Evolutionary conservation across 2,113 vertebrate genomes (phyloP), one percentile per base, ranked within the genome.

Genomic region (Oostethus manadensis): DNA sequence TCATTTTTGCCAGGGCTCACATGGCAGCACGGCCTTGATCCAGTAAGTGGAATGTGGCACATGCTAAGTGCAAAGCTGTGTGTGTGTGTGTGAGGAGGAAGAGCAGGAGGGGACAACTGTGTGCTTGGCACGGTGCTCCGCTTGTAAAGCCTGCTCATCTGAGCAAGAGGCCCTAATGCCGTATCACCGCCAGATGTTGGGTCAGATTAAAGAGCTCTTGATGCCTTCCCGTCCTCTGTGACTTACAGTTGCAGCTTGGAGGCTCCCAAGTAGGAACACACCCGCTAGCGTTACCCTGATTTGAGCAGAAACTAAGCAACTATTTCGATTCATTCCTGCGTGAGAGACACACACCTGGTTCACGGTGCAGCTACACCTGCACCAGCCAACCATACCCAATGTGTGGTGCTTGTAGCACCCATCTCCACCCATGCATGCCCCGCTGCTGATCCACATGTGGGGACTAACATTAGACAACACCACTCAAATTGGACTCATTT

Each of bases 161-260:
- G 73, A 66, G 70, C 66, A 74, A 65, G 64, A 77, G 69, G 61
- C 63, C 54, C 60, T 49, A 17, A 23, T 1, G 35, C 59, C 43
- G 65, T 78, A 72, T 72, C 64, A 43, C 67, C 68, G 82, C 81
- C 85, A 85, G 81, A 87, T 85, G 83, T 84, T 77, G 54, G 38
- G 68, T 21, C 6, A 15, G 77, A 78, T 79, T 74, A 74, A 79
- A 79, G 47, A 63, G 72, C 65, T 76, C 64, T 43, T 40, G 40
- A 70, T 72, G 62, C 53, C 49, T 64, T 60, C 20, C 47, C 56
- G 57, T 70, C 67, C 66, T 22, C 65, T 74, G 56, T 18, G 55
- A 69, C 23, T 38, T 21, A 17, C 50, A 70, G 26, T 45, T 40
- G 46, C 38, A 51, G 59, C 20, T 74, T 71, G 56, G 55, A 71